Evolutionary conservation across 2,113 vertebrate species (phyloP), one percentile per base, ranked within the genome.

Genomic region (Syngnathus floridae): DNA sequence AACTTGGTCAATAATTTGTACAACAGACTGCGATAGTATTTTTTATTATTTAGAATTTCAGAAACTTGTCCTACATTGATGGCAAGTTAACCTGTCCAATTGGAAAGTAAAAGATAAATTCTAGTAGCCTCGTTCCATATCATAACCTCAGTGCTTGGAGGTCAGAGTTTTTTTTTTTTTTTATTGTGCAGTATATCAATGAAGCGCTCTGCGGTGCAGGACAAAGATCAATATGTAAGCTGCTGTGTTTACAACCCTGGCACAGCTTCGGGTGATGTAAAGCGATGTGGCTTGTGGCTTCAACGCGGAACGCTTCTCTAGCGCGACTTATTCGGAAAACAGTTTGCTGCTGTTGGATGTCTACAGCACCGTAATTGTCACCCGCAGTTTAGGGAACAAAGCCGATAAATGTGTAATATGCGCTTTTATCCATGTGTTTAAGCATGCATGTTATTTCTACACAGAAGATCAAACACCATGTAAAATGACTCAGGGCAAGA

Each of bases 391-490:
- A 60, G 48, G 52, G 51, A 70, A 71, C 74, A 74, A 78, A 78
- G 66, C 69, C 49, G 55, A 62, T 58, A 69, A 62, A 73, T 72
- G 58, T 73, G 37, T 48, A 36, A 37, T 13, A 7, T 14, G 35
- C 72, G 40, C 61, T 77, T 31, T 78, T 76, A 77, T 75, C 67
- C 67, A 48, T 38, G 65, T 57, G 73, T 80, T 74, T 75, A 79
- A 82, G 65, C 70, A 77, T 72, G 68, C 60, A 58, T 77, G 70
- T 83, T 60, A 70, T 82, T 82, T 75, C 69, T 54, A 67, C 63
- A 72, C 70, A 83, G 72, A 43, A 75, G 65, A 87, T 81, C 82
- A 81, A 82, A 81, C 68, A 71, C 62, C 69, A 61, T 78, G 74
- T 74, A 76, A 82, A 88, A 61, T 83, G 80, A 79, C 68, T 74